A percentile compares a stretch with the other conserved stretches of the same genome.
phyloP scores from a whole-genome alignment of 2,797 vertebrate genomes.

The Phoxinus dragarum region DNA sequence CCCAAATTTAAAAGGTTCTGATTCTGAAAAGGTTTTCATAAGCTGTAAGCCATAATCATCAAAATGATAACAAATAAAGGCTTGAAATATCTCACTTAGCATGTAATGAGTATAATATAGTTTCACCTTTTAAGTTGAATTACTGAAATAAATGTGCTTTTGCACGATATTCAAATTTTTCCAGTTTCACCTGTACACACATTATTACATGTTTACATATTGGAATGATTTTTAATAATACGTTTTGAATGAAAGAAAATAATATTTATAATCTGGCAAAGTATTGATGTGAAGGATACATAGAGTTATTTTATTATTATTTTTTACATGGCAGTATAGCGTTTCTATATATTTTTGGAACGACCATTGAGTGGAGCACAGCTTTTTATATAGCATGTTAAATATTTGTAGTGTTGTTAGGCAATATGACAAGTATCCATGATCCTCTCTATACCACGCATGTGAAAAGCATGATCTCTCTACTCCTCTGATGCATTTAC shows the following conservation, averaged over 20 bases:
- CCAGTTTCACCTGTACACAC: too few relatives aligned
- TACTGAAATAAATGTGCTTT: too few relatives aligned
- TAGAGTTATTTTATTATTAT: not conserved
- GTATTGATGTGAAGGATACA: not conserved
- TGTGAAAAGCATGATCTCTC: not conserved
- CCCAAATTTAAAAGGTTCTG: too few relatives aligned
- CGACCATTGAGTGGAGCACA: not conserved
- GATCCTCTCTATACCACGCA: not conserved
- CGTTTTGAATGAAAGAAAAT: not conserved
- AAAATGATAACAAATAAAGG: too few relatives aligned
- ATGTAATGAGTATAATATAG: too few relatives aligned
- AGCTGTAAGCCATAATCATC: too few relatives aligned
- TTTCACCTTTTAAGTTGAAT: too few relatives aligned
- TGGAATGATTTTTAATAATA: not conserved
- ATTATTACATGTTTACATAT: not conserved
- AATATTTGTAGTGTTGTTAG: not conserved
- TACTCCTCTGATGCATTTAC: not conserved
- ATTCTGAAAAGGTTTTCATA: too few relatives aligned
- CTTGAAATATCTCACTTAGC: too few relatives aligned
- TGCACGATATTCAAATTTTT: too few relatives aligned
- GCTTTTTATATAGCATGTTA: not conserved
- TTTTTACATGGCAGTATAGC: not conserved
- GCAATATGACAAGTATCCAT: not conserved
- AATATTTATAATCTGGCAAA: not conserved
- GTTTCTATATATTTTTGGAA: not conserved